phyloP scores from a whole-genome alignment of 2,888 invertebrate species.

The Syrista parreyssii region DNA sequence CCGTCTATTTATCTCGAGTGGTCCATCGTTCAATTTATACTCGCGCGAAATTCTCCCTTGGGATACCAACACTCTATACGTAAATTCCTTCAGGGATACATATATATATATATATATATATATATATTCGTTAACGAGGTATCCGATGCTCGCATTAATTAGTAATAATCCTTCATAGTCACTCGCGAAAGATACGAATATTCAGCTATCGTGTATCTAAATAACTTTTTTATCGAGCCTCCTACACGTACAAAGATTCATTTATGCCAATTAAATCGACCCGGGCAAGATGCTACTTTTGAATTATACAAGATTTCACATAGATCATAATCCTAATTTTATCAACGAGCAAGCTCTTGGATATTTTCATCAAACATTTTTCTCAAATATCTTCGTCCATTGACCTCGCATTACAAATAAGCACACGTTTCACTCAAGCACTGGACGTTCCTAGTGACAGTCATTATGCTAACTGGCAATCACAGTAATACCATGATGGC shows the following conservation, averaged over 20 bases:
- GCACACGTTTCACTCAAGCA: not conserved
- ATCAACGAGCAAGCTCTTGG: conserved; percentile 5
- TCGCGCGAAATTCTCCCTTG: conserved; percentile 26
- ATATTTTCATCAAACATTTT: conserved; percentile 22
- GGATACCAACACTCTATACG: conserved; percentile 6
- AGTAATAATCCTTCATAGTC: not conserved
- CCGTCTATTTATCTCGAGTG: conserved; percentile 49
- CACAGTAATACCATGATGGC: conserved; percentile 60
- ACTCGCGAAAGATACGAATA: not conserved
- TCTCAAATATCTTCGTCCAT: not conserved
- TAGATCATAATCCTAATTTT: fast-evolving
- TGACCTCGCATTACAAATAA: not conserved
- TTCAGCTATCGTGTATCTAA: not conserved
- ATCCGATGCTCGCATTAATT: not conserved
- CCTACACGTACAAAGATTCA: not conserved
- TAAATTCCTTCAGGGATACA: not conserved
- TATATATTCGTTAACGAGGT: not conserved
- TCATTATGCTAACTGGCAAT: conserved; percentile 62
- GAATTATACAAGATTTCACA: too few species aligned
- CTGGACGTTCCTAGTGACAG: conserved; percentile 28
- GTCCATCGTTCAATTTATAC: conserved; percentile 44
- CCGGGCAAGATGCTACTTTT: not conserved
- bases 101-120: not conserved
- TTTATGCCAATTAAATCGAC: not conserved
- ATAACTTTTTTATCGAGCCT: not conserved